These are phyloP conservation scores for Chrysodeixis includens DNA, from an alignment of 2,888 invertebrate genomes.

Conservation along the genomic window DNA sequence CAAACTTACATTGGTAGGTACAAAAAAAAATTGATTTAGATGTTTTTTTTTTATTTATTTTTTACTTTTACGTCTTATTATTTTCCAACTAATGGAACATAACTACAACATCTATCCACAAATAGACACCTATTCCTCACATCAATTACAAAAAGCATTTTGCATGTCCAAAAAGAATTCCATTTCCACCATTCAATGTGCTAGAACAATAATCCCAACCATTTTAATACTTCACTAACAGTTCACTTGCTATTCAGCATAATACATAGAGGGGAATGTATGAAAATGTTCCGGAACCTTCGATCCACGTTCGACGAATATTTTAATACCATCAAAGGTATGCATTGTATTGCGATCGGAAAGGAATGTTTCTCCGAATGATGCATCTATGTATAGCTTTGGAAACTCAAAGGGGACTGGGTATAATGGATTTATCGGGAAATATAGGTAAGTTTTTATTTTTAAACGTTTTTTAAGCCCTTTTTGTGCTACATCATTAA, in stretches of 20 bases:
- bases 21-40: no score
- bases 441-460: no score
- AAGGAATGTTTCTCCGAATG: not conserved
- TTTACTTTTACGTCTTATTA: no score
- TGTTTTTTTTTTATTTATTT: no score
- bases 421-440: not conserved
- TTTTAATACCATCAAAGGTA: constrained; percentile 4
- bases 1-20: no score
- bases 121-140: not conserved
- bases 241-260: not conserved
- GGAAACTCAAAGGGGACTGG: not conserved
- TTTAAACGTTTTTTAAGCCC: no score
- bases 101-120: no score
- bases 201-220: not conserved
- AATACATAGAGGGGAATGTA: not conserved
- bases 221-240: not conserved
- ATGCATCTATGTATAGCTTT: not conserved
- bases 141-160: not conserved
- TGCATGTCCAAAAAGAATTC: not conserved
- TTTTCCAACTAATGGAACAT: no score
- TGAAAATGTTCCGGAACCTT: not conserved
- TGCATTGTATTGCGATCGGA: not conserved
- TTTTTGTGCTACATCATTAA: no score
- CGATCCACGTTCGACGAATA: not conserved
- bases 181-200: not conserved